Evolutionary conservation across 1,140 invertebrate genomes (phyloP).

Genomic region (Plutomurus gul): DNA sequence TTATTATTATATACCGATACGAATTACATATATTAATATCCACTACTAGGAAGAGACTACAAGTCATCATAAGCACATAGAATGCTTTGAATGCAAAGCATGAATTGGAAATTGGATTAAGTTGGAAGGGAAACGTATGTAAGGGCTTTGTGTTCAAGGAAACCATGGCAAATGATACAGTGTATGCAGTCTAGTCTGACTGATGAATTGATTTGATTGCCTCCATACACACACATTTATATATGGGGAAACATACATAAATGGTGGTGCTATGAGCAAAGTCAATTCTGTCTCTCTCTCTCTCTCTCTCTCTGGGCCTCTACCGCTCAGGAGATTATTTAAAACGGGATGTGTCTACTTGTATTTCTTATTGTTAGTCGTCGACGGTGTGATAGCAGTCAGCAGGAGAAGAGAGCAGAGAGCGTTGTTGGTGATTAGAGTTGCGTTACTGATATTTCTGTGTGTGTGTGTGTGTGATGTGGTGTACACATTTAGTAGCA

Average conservation of each 20-base stretch:
- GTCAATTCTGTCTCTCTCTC: background rate
- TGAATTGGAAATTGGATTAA: conserved; percentile 11
- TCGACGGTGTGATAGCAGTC: too few species aligned
- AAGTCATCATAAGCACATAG: too few species aligned
- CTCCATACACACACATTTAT: background rate
- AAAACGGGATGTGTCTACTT: too few species aligned
- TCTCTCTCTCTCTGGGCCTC: background rate
- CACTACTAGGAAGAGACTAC: too few species aligned
- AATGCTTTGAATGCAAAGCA: background rate
- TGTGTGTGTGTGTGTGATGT: background rate
- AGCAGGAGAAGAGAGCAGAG: background rate
- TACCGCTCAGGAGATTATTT: background rate
- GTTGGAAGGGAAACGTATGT: conserved; percentile 7
- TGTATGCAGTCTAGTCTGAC: too few species aligned
- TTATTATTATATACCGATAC: background rate
- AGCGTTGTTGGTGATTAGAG: background rate
- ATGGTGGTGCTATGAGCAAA: background rate
- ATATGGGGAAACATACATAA: background rate
- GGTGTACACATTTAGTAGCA: background rate
- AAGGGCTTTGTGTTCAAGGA: background rate
- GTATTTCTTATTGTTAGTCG: too few species aligned
- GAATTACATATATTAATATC: too few species aligned
- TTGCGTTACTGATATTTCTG: background rate
- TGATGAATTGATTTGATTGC: conserved; percentile 22
- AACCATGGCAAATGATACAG: conserved; percentile 15